phyloP scores from a whole-genome alignment of 2,888 invertebrate genomes.

The Stenoptilia bipunctidactyla region DNA sequence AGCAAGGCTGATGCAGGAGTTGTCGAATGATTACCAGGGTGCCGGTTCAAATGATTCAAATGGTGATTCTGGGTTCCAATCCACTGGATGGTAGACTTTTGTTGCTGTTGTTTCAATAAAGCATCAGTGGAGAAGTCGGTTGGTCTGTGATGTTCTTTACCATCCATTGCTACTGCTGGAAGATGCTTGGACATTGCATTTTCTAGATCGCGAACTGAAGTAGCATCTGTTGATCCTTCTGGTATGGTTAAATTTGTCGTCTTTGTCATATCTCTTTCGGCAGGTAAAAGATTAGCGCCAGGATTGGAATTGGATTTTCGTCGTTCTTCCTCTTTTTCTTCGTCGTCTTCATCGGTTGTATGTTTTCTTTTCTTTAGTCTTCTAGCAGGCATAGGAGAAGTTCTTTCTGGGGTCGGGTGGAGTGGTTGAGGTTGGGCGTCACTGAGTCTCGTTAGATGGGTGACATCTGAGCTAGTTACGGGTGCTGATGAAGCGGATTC shows the following conservation, averaged over 20 bases:
- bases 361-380: constrained; percentile 67
- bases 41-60: constrained; percentile 73
- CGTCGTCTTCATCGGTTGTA: constrained; percentile 55
- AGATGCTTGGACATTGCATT: constrained; percentile 97
- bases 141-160: constrained; percentile 74
- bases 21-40: constrained; percentile 66
- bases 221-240: constrained; percentile 53
- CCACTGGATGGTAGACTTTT: constrained; percentile 90
- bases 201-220: constrained; percentile 91
- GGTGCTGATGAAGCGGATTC: constrained; percentile 55
- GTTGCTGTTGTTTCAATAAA: constrained; percentile 83
- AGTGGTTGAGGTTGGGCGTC: constrained; percentile 52
- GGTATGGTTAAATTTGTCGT: constrained; percentile 48
- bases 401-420: constrained; percentile 54
- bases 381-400: constrained; percentile 74
- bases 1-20: constrained; percentile 91
- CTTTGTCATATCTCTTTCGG: constrained; percentile 54
- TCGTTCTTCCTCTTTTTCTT: constrained; percentile 51
- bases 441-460: constrained; percentile 54
- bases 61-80: constrained; percentile 84
- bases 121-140: constrained; percentile 92
- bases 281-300: constrained; percentile 46
- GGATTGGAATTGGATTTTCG: constrained; percentile 58
- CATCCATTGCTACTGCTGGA: constrained; percentile 69
- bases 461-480: constrained; percentile 48